Evolutionary conservation across 2,797 vertebrate species (phyloP).

Genomic region (Leptatherina wallacei): DNA sequence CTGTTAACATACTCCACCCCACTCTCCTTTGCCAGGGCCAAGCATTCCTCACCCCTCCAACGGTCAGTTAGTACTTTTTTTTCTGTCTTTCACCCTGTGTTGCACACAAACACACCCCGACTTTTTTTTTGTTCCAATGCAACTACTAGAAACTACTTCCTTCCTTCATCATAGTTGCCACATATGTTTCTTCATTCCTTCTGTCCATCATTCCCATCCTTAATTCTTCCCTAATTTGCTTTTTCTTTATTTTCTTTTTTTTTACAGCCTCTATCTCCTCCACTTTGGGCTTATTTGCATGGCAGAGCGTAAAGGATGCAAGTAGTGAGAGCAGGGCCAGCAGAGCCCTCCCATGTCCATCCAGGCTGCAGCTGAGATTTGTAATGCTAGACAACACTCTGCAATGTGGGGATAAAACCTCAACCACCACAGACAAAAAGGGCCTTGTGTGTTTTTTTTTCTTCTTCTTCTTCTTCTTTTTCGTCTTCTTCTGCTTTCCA

Average conservation of each 20-base stretch:
- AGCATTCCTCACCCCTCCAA: conserved; percentile 79
- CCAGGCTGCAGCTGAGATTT: conserved; percentile 76
- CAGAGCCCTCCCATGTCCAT: conserved; percentile 74
- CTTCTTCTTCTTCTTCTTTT: conserved; percentile 23
- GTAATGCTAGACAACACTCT: conserved; percentile 81
- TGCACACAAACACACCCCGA: conserved; percentile 49
- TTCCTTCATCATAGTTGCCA: conserved; percentile 54
- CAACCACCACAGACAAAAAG: conserved; percentile 70
- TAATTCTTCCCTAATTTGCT: conserved; percentile 38
- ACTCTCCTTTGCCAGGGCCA: conserved; percentile 71
- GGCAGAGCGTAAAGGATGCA: conserved; percentile 73
- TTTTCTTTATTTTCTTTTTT: conserved; percentile 17
- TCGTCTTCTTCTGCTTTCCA: conserved; percentile 28
- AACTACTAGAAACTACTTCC: conserved; percentile 59
- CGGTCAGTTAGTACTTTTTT: conserved; percentile 63
- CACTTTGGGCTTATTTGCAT: conserved; percentile 69
- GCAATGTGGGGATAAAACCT: conserved; percentile 73
- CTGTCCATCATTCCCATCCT: conserved; percentile 15
- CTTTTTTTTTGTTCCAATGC: conserved; percentile 48
- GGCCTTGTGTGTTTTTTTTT: conserved; percentile 60
- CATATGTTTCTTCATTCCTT: conserved; percentile 58
- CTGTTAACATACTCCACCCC: conserved; percentile 72
- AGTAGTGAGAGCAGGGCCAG: conserved; percentile 66
- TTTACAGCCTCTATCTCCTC: conserved; percentile 42
- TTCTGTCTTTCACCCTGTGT: conserved; percentile 50